Evolutionary conservation across 2,888 invertebrate species (phyloP).

Genomic region (Pandemis corylana): DNA sequence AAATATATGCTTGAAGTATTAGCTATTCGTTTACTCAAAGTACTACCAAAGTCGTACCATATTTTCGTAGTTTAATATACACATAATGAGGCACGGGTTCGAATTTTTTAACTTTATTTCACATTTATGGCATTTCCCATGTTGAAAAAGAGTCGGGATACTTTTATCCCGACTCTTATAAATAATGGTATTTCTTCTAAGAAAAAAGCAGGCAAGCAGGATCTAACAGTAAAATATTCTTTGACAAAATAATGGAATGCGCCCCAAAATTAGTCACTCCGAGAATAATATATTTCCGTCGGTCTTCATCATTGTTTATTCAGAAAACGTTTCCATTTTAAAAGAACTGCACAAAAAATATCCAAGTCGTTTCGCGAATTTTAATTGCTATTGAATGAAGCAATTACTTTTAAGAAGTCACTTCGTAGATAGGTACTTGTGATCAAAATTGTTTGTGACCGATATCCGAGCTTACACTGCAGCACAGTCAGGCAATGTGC

Average conservation of each 20-base stretch:
- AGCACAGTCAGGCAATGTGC: not conserved
- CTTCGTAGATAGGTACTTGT: not conserved
- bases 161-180: too few relatives aligned
- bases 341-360: slow-evolving; percentile 31
- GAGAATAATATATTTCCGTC: slow-evolving; percentile 26
- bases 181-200: not conserved
- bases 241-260: slow-evolving; percentile 13
- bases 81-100: too few relatives aligned
- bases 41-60: not conserved
- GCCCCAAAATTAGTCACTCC: slow-evolving; percentile 23
- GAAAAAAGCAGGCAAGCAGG: not conserved
- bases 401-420: slow-evolving; percentile 20
- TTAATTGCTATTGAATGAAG: slow-evolving; percentile 40
- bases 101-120: too few relatives aligned
- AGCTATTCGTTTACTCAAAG: not conserved
- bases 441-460: slow-evolving; percentile 1
- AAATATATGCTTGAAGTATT: not conserved
- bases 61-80: too few relatives aligned
- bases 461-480: not conserved
- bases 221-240: slow-evolving; percentile 16
- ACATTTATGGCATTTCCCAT: too few relatives aligned
- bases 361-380: slow-evolving; percentile 37
- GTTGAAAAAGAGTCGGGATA: too few relatives aligned
- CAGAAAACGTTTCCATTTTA: slow-evolving; percentile 39
- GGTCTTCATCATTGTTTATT: slow-evolving; percentile 38